Evolutionary conservation across 2,888 invertebrate species (phyloP), one percentile per base, ranked within the genome.

Genomic region (Synanthedon andrenaeformis): DNA sequence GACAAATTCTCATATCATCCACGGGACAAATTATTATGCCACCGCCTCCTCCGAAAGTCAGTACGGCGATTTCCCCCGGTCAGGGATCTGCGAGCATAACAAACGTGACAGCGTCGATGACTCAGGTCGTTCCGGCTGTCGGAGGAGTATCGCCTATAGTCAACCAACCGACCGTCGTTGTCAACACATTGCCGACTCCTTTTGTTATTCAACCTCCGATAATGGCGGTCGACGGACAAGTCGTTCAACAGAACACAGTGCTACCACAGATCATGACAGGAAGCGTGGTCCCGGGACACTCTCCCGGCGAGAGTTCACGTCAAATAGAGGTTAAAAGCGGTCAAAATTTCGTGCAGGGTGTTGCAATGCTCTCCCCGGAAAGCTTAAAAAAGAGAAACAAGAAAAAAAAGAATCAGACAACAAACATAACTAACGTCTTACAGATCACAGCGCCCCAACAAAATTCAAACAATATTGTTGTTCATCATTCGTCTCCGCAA

Each of bases 161-260:
- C 2, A 93, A 93, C 35, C 93, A 92, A 67, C 93, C 93, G 35
- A 92, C 94, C 0, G 93, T 95, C 0, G 89, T 96, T 4, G 92
- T 96, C 1, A 96, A 96, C 68, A 91, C 95, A 0, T 79, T 95
- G 58, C 93, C 92, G 52, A 89, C 93, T 14, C 94, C 94, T 0
- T 93, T 94, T 62, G 91, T 95, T 5, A 89, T 95, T 49, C 95
- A 95, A 66, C 93, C 93, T 1, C 90, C 92, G 3, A 90, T 94
- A 60, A 92, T 94, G 90, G 90, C 93, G 0, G 91, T 94, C 63
- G 94, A 94, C 61, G 92, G 93, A 0, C 90, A 91, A 74, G 88
- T 90, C 5, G 89, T 92, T 28, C 90, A 92, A 55, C 93, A 92
- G 64, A 92, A 91, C 59, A 83, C 92, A 58, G 91, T 92, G 54